Base-by-base conservation (phyloP, 2,888 invertebrate genomes). In the Mycalesis mineus region DNA sequence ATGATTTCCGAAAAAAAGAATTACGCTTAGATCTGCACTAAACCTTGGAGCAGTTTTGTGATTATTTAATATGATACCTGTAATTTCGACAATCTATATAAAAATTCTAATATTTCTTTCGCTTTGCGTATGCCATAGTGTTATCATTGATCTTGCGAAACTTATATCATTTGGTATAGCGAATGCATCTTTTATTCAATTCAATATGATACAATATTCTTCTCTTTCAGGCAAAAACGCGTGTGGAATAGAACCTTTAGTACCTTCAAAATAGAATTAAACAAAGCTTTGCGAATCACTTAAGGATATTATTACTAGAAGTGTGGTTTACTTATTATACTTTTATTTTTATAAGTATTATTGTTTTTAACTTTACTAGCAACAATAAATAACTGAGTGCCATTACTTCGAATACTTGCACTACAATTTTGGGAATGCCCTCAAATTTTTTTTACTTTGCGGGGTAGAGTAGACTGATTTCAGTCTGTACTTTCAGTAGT, bases 61-160 rank as follows among this genome's bases (percentile, higher is more conserved):
- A 11, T 36, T 36, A 36, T 36, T 36, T 36, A 4, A 36, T 11
- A 36, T 11, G 2, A 11, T 36, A 11, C 11, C 9, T 36, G 11
- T 9, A 36, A 36, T 36, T 2, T 36, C 9, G 9, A 36, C 9
- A 11, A 11, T 11, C 36, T 11, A 22, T 22, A 22, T 22, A 22
- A 2, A 22, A 22, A 22, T 22, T 8, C 0, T 13, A 22, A 8
- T 37, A 49, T 5, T 37, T 49, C n/a, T 31, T 49, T 29, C 40
- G 65, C 65, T 65, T 61, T 61, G 66, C 66, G 66, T 60, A 37
- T 64, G 58, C 61, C 62, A 52, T 57, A 48, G 65, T 29, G 33
- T 15, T 33, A 11, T 47, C 63, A 59, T 60, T 65, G 47, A 41
- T 22, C 64, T 64, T 63, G 65, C 66, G 65, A 63, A 59, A 22